These are phyloP conservation scores for Pipra filicauda DNA, from an alignment of 2,113 vertebrate species.

Conservation along the genomic window DNA sequence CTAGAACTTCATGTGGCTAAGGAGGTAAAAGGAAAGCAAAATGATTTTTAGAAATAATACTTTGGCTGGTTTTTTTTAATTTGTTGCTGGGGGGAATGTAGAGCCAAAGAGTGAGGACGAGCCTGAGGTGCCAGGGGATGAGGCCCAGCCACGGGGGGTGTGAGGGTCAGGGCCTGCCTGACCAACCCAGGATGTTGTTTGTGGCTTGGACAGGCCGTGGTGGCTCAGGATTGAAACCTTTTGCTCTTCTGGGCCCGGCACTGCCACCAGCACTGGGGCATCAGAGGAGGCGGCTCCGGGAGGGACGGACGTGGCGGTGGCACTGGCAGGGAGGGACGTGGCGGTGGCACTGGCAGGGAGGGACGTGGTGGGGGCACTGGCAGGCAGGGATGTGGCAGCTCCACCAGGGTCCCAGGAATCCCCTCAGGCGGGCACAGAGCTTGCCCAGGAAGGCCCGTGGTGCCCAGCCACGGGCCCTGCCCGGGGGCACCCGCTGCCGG, in stretches of 20 bases:
- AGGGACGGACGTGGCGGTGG: not conserved
- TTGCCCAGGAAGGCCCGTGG: not conserved
- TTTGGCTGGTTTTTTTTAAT: too few relatives aligned
- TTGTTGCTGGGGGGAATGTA: not conserved
- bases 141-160: not conserved
- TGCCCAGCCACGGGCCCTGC: not conserved
- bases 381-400: not conserved
- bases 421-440: not conserved
- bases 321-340: not conserved
- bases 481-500: not conserved
- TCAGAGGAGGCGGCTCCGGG: not conserved
- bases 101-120: not conserved
- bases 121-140: not conserved
- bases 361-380: not conserved
- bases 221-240: not conserved
- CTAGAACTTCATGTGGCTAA: too few relatives aligned
- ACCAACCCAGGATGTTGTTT: not conserved
- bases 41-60: too few relatives aligned
- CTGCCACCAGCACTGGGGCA: not conserved
- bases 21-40: too few relatives aligned
- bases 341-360: too few relatives aligned
- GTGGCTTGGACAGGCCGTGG: not conserved
- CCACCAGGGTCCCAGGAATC: not conserved
- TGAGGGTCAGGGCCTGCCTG: not conserved
- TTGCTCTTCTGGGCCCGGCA: not conserved